A percentile compares a stretch with the other conserved stretches of the same genome.
phyloP scores from a whole-genome alignment of 2,113 vertebrate species.

The Artemisiospiza belli region DNA sequence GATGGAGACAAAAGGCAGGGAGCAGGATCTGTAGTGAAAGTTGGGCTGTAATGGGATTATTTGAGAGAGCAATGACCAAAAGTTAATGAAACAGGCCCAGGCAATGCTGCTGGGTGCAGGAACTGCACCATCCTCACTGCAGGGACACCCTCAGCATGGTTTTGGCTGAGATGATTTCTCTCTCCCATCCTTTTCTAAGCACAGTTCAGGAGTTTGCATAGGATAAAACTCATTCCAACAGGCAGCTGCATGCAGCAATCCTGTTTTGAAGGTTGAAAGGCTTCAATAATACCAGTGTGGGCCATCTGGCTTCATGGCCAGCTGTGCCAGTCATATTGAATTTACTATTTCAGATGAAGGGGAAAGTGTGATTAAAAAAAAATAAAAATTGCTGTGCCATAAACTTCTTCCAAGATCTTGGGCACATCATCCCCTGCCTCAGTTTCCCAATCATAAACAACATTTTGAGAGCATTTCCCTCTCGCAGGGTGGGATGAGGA shows the following conservation, averaged over 20 bases:
- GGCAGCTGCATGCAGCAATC: neutral
- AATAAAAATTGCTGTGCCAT: neutral
- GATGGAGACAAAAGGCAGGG: neutral
- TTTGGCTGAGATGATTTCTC: neutral
- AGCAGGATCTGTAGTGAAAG: neutral
- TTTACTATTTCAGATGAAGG: neutral
- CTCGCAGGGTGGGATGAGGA: neutral
- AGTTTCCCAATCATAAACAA: neutral
- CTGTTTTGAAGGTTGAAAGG: neutral
- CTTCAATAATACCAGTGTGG: neutral
- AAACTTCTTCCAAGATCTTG: neutral
- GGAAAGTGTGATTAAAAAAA: neutral
- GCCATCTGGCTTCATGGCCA: neutral
- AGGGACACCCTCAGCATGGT: neutral
- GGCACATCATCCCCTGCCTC: rapidly evolving
- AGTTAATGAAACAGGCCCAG: neutral
- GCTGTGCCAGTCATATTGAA: neutral
- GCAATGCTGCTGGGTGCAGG: neutral
- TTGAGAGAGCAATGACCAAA: neutral
- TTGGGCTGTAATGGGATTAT: neutral
- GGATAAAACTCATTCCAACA: no score
- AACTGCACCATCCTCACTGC: rapidly evolving
- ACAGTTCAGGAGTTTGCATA: neutral
- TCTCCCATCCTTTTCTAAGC: neutral
- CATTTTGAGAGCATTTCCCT: rapidly evolving